These are phyloP conservation scores for Actinemys pallida DNA, from an alignment of 2,113 vertebrate genomes.

Conservation along the genomic window DNA sequence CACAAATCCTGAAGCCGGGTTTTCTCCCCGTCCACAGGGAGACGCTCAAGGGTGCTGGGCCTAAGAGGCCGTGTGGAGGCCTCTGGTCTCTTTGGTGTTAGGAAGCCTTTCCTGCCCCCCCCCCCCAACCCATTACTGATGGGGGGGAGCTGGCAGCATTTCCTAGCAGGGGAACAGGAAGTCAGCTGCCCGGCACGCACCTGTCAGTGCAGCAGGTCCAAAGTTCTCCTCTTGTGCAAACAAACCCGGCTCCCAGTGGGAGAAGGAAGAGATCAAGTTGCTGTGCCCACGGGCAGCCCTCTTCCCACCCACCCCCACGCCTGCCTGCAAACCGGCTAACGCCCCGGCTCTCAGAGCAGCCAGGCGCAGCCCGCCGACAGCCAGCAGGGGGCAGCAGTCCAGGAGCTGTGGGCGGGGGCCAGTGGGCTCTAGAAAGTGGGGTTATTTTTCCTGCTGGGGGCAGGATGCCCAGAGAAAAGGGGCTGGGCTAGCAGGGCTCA, in stretches of 20 bases:
- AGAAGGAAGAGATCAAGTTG: neutral
- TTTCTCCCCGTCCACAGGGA: neutral
- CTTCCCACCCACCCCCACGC: neutral
- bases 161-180: neutral
- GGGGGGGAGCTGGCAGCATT: no score
- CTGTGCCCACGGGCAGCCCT: neutral
- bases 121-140: neutral
- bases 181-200: constrained; percentile 30
- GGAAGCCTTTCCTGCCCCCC: neutral
- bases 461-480: neutral
- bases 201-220: neutral
- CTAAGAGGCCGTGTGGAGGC: neutral
- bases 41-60: no score
- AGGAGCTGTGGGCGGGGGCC: neutral
- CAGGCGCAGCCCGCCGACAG: no score
- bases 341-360: no score
- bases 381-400: neutral
- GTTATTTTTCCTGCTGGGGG: neutral
- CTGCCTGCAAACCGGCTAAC: no score
- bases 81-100: neutral
- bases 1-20: neutral
- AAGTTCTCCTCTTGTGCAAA: neutral
- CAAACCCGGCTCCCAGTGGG: neutral
- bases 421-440: neutral
- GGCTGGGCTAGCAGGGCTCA: neutral